Conservation (phyloP, 92 coral and sea anemone genomes). For the Epizoanthus stellaris region DNA sequence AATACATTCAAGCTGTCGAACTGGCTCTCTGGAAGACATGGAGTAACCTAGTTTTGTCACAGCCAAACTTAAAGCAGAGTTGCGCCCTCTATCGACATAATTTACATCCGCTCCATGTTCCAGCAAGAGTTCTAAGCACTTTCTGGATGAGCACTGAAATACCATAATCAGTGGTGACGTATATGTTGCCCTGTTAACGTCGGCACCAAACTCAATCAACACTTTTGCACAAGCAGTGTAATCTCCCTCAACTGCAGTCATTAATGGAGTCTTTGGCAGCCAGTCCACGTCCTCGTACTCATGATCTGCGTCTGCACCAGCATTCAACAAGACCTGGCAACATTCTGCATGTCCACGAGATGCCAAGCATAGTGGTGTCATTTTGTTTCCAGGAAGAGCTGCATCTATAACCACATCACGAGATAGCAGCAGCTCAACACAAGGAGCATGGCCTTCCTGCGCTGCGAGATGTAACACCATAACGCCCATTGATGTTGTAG, state of each 20-base stretch:
- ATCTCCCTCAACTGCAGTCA: slow-evolving; percentile 76
- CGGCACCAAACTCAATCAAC: slow-evolving; percentile 73
- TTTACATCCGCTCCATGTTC: slow-evolving; percentile 81
- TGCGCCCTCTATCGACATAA: slow-evolving; percentile 68
- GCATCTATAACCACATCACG: slow-evolving; percentile 65
- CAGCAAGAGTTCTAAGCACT: slow-evolving; percentile 58
- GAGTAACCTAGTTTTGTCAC: slow-evolving; percentile 55
- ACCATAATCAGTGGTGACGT: slow-evolving; percentile 81
- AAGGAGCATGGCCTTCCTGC: slow-evolving; percentile 67
- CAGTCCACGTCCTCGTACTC: slow-evolving; percentile 63
- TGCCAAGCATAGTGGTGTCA: slow-evolving; percentile 81
- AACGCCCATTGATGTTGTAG: slow-evolving; percentile 53
- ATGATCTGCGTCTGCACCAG: slow-evolving; percentile 81
- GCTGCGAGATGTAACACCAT: slow-evolving; percentile 79
- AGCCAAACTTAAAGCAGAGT: slow-evolving; percentile 72
- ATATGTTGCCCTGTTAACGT: slow-evolving; percentile 66
- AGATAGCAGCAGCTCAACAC: slow-evolving; percentile 59
- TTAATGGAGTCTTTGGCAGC: slow-evolving; percentile 78
- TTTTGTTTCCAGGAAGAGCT: slow-evolving; percentile 45
- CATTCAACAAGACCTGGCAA: slow-evolving; percentile 65
- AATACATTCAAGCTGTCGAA: slow-evolving; percentile 64
- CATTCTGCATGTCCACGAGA: slow-evolving; percentile 69
- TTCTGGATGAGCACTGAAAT: slow-evolving; percentile 62
- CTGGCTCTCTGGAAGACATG: slow-evolving; percentile 31
- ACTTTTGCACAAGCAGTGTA: slow-evolving; percentile 60